Conservation (phyloP, 2,113 vertebrate genomes). For the Ondatra zibethicus region DNA sequence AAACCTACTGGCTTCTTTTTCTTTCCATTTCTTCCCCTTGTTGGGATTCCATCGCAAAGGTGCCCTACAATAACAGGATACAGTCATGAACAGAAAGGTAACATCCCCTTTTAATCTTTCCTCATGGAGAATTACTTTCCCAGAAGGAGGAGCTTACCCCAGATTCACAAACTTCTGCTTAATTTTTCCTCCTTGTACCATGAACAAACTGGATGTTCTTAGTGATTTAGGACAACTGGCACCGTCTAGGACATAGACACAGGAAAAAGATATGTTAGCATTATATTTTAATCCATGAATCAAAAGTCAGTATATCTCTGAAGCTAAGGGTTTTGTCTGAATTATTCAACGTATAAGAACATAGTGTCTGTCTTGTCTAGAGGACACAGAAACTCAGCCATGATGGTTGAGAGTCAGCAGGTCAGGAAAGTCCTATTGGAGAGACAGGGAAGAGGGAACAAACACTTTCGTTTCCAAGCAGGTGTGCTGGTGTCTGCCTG, state of each 20-base stretch:
- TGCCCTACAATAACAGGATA: conserved; percentile 83
- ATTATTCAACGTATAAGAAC: conserved; percentile 18
- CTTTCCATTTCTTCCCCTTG: conserved; percentile 88
- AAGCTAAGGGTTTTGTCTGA: conserved; percentile 2
- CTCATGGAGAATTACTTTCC: conserved; percentile 32
- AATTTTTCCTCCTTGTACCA: conserved; percentile 87
- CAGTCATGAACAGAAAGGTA: conserved; percentile 48
- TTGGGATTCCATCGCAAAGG: conserved; percentile 86
- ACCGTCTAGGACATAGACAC: conserved; percentile 85
- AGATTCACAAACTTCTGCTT: conserved; percentile 87
- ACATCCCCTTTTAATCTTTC: not conserved
- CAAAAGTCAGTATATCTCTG: not conserved
- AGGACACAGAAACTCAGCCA: not conserved
- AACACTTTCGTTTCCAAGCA: not conserved
- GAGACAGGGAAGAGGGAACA: not conserved
- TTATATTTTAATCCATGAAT: conserved; percentile 9
- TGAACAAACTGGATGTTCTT: conserved; percentile 82
- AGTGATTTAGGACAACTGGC: conserved; percentile 84
- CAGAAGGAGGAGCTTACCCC: conserved; percentile 86
- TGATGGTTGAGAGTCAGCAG: not conserved
- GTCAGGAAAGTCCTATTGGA: not conserved
- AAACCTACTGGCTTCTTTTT: conserved; percentile 85
- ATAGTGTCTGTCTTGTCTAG: not conserved
- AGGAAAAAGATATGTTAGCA: conserved; percentile 77
- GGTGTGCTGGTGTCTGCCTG: not conserved